Evolutionary conservation across 2,113 vertebrate species (phyloP).

Genomic region (Telmatochromis sp.): DNA sequence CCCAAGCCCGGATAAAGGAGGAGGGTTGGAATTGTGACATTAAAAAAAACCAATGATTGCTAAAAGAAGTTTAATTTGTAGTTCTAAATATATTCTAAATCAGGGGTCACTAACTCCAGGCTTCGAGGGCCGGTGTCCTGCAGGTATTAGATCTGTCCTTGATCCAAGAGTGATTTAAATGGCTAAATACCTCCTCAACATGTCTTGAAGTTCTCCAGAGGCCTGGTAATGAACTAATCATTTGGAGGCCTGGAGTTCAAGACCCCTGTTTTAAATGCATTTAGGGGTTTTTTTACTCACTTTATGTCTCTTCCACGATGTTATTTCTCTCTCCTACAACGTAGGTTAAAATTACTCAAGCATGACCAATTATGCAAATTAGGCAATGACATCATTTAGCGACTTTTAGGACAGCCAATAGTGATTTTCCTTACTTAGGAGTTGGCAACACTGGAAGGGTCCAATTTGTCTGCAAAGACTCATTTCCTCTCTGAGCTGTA

Average conservation of each 20-base stretch:
- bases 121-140: background rate
- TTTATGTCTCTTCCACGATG: background rate
- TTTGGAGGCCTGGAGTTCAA: background rate
- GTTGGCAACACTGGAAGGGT: background rate
- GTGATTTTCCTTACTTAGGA: background rate
- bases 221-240: background rate
- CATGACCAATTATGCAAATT: background rate
- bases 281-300: background rate
- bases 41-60: background rate
- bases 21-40: background rate
- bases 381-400: background rate
- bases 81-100: background rate
- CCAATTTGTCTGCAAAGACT: background rate
- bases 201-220: background rate
- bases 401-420: background rate
- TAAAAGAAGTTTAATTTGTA: background rate
- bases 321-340: background rate
- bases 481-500: background rate
- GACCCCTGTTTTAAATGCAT: fast-evolving
- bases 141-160: background rate
- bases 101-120: background rate
- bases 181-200: background rate
- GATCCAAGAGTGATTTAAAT: background rate
- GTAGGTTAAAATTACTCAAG: background rate
- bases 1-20: background rate